A percentile compares a stretch with the other conserved stretches of the same genome.
Evolutionary conservation across 2,113 vertebrate species (phyloP).

Genomic region (Triplophysa tibetana): DNA sequence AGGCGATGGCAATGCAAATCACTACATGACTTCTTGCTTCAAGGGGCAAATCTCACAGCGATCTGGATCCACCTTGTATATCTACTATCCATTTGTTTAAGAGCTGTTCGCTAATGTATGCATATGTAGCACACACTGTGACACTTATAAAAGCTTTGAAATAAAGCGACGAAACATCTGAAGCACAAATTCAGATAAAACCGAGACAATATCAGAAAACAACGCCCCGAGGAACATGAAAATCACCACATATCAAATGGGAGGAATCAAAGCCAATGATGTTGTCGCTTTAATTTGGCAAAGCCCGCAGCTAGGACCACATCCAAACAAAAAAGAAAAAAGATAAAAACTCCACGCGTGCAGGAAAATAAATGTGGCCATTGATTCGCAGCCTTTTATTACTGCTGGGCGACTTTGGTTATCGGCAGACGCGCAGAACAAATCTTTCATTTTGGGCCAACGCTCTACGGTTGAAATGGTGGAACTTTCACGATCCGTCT

Average conservation of each 20-base stretch:
- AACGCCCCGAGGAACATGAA: constrained; percentile 1
- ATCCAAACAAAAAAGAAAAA: not conserved
- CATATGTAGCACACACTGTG: not conserved
- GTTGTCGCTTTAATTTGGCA: constrained; percentile 8
- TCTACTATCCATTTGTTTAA: not conserved
- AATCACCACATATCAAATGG: constrained; percentile 12
- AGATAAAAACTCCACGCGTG: not conserved
- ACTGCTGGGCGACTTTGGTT: constrained; percentile 13
- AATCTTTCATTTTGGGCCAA: not conserved
- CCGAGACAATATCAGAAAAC: constrained; percentile 14
- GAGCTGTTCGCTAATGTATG: not conserved
- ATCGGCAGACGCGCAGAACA: not conserved
- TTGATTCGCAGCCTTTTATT: constrained; percentile 11
- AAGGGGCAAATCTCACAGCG: not conserved
- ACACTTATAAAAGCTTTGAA: constrained; percentile 2
- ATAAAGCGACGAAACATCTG: constrained; percentile 15
- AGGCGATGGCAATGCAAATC: not conserved
- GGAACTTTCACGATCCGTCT: not conserved
- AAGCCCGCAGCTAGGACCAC: constrained; percentile 6
- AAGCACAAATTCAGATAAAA: constrained; percentile 11
- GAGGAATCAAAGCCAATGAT: constrained; percentile 22
- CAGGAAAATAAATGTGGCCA: not conserved
- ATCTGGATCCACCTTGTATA: not conserved
- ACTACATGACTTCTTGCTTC: not conserved
- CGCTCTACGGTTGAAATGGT: not conserved